phyloP scores from a whole-genome alignment of 2,113 vertebrate genomes.

The Chaetops frenatus region DNA sequence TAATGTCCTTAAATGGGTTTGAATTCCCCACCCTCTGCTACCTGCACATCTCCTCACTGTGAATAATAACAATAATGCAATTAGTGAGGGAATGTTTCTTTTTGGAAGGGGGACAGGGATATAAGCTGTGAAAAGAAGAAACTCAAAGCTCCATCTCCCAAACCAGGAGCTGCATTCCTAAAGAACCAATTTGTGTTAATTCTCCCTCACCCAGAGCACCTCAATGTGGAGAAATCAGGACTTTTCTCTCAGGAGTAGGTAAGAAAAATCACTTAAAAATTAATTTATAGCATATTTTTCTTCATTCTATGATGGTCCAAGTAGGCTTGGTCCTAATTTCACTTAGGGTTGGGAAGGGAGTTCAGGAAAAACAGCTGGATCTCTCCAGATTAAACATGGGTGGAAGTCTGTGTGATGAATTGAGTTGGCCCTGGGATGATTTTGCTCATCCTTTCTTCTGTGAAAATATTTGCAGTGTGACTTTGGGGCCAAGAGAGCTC shows the following conservation, averaged over 20 bases:
- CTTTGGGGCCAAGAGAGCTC: conserved; percentile 5
- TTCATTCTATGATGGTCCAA: background rate
- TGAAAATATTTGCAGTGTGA: conserved; percentile 56
- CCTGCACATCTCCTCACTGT: background rate
- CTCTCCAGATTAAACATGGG: conserved; percentile 57
- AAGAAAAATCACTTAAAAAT: background rate
- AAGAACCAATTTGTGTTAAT: background rate
- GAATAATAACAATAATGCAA: background rate
- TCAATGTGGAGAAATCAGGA: background rate
- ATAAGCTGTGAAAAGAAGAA: background rate
- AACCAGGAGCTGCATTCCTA: background rate
- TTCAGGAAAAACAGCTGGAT: conserved; percentile 33
- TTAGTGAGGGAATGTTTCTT: background rate
- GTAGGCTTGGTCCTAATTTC: conserved; percentile 39
- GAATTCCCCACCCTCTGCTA: background rate
- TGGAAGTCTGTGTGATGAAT: conserved; percentile 21
- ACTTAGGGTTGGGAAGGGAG: conserved; percentile 16
- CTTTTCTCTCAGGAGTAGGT: background rate
- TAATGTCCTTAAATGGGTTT: background rate
- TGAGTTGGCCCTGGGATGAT: conserved; percentile 7
- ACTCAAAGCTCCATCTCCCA: background rate
- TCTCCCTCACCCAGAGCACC: background rate
- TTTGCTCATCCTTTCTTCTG: conserved; percentile 58
- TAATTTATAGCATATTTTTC: background rate
- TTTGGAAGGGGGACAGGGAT: background rate